Evolutionary conservation across 2,888 invertebrate species (phyloP).

Genomic region (Meloe dianella): DNA sequence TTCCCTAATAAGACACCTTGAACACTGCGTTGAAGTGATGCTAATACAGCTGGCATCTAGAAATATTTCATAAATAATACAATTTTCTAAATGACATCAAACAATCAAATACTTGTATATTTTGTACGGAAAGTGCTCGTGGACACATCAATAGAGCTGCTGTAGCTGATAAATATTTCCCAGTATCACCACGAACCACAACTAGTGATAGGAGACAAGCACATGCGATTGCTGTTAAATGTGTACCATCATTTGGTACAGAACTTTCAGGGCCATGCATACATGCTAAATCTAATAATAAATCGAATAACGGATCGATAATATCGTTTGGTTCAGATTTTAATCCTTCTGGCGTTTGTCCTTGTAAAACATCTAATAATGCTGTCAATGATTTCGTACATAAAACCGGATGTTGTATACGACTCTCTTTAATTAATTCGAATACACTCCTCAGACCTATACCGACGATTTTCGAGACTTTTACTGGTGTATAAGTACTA

Average conservation of each 20-base stretch:
- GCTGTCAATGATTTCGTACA: constrained; percentile 90
- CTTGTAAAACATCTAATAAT: constrained; percentile 86
- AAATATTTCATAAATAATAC: neutral
- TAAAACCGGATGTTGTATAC: constrained; percentile 79
- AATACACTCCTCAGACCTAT: constrained; percentile 87
- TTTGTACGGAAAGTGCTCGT: constrained; percentile 76
- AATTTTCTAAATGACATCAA: too few relatives aligned
- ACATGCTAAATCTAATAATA: constrained; percentile 83
- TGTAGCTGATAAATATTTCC: constrained; percentile 84
- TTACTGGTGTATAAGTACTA: constrained; percentile 59
- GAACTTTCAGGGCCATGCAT: constrained; percentile 68
- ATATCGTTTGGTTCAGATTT: constrained; percentile 79
- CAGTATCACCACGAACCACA: constrained; percentile 92
- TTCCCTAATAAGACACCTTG: constrained; percentile 87
- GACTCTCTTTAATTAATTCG: constrained; percentile 87
- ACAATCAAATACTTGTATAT: constrained; percentile 74
- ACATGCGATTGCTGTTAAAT: constrained; percentile 86
- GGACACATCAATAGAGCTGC: constrained; percentile 88
- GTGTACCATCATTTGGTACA: constrained; percentile 68
- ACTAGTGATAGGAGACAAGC: constrained; percentile 91
- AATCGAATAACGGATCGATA: constrained; percentile 80
- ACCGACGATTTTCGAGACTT: constrained; percentile 74
- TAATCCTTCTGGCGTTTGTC: constrained; percentile 85
- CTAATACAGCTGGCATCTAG: constrained; percentile 83
- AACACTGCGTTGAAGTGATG: constrained; percentile 85